Percentiles rank a stretch among this genome's conserved stretches.
phyloP scores from a whole-genome alignment of 2,888 invertebrate species.

The Thalpophila matura region DNA sequence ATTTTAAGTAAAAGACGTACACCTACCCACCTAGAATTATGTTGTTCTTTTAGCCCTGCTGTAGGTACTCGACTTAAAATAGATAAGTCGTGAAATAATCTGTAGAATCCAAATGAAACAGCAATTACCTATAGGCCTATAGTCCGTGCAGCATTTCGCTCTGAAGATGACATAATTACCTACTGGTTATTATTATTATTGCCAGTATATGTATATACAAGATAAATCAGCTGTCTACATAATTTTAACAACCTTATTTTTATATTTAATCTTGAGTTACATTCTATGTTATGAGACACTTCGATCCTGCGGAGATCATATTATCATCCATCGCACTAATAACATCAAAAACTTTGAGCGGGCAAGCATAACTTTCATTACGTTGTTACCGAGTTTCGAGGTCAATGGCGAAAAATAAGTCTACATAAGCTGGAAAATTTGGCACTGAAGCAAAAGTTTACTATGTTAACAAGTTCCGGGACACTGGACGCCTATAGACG shows the following conservation, averaged over 20 bases:
- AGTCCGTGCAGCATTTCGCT: too few species aligned
- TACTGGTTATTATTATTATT: slow-evolving; percentile 9
- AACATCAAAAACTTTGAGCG: slow-evolving; percentile 35
- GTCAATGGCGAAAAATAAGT: slow-evolving; percentile 50
- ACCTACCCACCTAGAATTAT: too few species aligned
- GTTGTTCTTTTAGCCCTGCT: too few species aligned
- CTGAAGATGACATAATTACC: too few species aligned
- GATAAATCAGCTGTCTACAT: not conserved
- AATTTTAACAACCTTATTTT: slow-evolving; percentile 21
- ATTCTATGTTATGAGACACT: not conserved
- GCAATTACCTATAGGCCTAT: too few species aligned
- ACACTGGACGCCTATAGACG: too few species aligned
- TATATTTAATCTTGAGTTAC: slow-evolving; percentile 21
- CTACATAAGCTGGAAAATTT: slow-evolving; percentile 15
- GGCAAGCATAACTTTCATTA: slow-evolving; percentile 48
- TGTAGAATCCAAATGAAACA: too few species aligned
- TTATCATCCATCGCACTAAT: slow-evolving; percentile 43
- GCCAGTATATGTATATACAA: not conserved
- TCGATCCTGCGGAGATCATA: slow-evolving; percentile 27
- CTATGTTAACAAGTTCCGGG: too few species aligned
- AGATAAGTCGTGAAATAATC: too few species aligned
- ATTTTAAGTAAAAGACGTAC: too few species aligned
- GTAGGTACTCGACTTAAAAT: too few species aligned
- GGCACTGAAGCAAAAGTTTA: too few species aligned
- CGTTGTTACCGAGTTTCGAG: slow-evolving; percentile 48